Evolutionary conservation across 2,113 vertebrate genomes (phyloP), one percentile per base, ranked within the genome.

Genomic region (Dermatemys mawii): DNA sequence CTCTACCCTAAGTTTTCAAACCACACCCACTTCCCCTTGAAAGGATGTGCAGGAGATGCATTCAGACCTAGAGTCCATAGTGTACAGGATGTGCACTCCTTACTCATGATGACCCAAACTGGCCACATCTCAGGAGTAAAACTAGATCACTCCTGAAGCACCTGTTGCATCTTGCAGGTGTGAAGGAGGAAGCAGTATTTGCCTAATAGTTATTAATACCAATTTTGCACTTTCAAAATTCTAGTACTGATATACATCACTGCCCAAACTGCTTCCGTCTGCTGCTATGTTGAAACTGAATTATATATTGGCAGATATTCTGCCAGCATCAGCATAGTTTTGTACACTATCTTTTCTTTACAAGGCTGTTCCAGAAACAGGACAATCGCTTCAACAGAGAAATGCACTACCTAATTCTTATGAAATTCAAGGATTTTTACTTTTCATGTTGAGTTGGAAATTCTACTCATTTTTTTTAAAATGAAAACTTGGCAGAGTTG

Each of bases 391-490:
- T 29, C 1, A 11, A 26, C n/a, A 81, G 35, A 67, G 60, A n/a
- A 35, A 67, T n/a, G 35, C 16, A n/a, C 35, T n/a, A 35, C 32
- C 17, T 67, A 19, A n/a, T 32, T 67, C 14, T 17, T 67, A 67
- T n/a, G 35, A n/a, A 67, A 67, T 35, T 9, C 19, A 35, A 67
- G 60, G 16, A 78, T 50, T 57, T 91, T 6, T 22, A 46, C 44
- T 54, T 4, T n/a, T 51, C 2, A 0, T 0, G 1, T 46, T 82
- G 3, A 83, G 54, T 13, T 55, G n/a, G 83, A 55, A 55, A 50
- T 35, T 4, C 11, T n/a, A 19, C 26, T 78, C 78, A 21, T 46
- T n/a, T 51, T 5, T 21, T 87, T 78, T 32, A 26, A 48, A 63
- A 81, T 50, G 78, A 55, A 90, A 81, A 35, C 10, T 27, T 27